Evolutionary conservation across 1,140 invertebrate genomes (phyloP).

Genomic region (Cepaea nemoralis): DNA sequence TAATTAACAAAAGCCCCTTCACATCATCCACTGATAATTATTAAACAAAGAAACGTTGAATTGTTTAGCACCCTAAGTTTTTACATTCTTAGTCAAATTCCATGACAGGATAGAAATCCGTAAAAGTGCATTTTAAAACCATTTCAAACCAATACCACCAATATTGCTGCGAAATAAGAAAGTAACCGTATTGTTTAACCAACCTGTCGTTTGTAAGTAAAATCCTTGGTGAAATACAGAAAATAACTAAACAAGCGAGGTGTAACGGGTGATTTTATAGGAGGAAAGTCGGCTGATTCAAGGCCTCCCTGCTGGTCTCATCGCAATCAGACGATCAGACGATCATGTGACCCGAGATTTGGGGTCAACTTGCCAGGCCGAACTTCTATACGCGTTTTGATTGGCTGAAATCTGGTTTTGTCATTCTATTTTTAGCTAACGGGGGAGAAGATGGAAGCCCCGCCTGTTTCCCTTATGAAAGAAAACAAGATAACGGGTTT

Average conservation of each 20-base stretch:
- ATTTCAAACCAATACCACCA: background rate
- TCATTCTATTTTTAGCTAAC: conserved; percentile 10
- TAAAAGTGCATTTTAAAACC: too few relatives aligned
- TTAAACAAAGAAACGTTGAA: too few relatives aligned
- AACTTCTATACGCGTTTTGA: conserved; percentile 22
- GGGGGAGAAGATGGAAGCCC: too few relatives aligned
- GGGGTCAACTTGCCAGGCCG: conserved; percentile 33
- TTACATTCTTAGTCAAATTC: too few relatives aligned
- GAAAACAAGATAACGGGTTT: too few relatives aligned
- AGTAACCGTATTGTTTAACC: background rate
- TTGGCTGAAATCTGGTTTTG: conserved; percentile 47
- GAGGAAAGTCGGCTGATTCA: background rate
- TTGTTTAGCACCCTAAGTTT: too few relatives aligned
- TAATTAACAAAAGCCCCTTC: too few relatives aligned
- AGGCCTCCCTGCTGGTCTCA: background rate
- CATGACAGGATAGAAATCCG: too few relatives aligned
- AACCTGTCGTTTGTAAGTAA: background rate
- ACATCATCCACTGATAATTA: too few relatives aligned
- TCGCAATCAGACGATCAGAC: conserved; percentile 41
- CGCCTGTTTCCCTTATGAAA: too few relatives aligned
- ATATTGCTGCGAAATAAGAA: background rate
- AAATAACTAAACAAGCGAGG: background rate
- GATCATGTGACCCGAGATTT: conserved; percentile 40
- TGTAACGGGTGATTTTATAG: background rate
- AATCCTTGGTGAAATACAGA: background rate